Base-by-base conservation (phyloP, 2,797 vertebrate genomes). In the Atherinosoma microstoma region DNA sequence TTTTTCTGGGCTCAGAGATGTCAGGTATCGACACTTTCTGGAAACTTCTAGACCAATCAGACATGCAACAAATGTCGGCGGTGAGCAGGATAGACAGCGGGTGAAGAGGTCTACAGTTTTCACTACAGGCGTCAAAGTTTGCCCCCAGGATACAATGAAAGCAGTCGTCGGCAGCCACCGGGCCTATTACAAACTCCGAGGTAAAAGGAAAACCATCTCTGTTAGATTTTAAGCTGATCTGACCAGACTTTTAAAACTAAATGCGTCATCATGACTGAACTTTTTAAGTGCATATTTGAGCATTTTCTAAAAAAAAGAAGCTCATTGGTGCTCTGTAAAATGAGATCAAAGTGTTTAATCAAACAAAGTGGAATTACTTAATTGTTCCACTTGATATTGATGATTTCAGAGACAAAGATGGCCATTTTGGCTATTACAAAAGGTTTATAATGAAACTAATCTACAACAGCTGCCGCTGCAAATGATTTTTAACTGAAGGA, bases 181-280 rank as follows among this genome's bases (percentile, higher is more conserved):
- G 78, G 95, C 95, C 49, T 99, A 97, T 91, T 98, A 98, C 74
- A 97, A 95, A 90, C 90, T 97, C 81, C 92, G 96, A 96, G 96
- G 96, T 97, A 93, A 88, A 29, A 18, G 2, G 15, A 56, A 30
- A 67, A 42, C 29, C 30, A 11, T 30, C 40, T 6, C 36, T 38
- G 22, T 74, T 58, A 51, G 36, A 70, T 58, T 83, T 62, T 82
- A 56, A 67, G 35, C 11, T 59, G 38, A 63, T 1, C 59, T 40
- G 38, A 16, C 16, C 5, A 15, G 12, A 40, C 12, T 40, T 81
- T 20, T 29, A 32, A 54, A 27, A 29, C 18, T 3, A 27, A 54
- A 12, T 65, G 40, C 15, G 36, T 3, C 16, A 65, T 24, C 22
- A 42, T 72, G 69, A 73, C 76, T 82, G 1, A 4, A 58, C 42